Evolutionary conservation across 2,113 vertebrate genomes (phyloP).

Genomic region (Crotalus horridus): DNA sequence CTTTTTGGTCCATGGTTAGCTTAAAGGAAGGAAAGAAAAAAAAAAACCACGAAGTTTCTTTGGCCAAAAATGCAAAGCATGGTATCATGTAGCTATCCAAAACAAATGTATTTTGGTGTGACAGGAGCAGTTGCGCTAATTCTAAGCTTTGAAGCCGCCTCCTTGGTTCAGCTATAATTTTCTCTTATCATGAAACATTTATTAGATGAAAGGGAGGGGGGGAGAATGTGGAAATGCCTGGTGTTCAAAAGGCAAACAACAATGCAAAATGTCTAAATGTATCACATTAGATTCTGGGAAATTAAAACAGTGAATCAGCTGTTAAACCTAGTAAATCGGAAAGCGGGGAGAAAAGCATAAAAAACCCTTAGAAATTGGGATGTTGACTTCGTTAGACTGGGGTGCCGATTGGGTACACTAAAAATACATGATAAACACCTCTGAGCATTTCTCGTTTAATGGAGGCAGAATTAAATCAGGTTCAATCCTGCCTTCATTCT

Average conservation of each 20-base stretch:
- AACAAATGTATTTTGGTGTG: not conserved
- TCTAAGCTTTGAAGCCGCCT: conserved; percentile 6
- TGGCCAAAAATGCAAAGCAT: not conserved
- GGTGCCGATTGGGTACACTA: not conserved
- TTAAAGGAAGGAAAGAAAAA: not conserved
- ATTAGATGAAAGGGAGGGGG: not conserved
- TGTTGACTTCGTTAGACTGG: not conserved
- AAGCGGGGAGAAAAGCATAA: not conserved
- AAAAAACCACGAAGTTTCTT: not conserved
- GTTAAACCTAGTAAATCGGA: not conserved
- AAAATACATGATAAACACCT: not conserved
- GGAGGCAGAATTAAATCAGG: not conserved
- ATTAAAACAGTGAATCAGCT: not conserved
- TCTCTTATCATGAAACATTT: not conserved
- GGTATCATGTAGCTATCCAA: not conserved
- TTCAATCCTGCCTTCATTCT: not conserved
- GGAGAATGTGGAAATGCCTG: not conserved
- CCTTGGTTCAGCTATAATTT: conserved; percentile 1
- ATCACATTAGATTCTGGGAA: not conserved
- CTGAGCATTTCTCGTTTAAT: not conserved
- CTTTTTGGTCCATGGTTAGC: not conserved
- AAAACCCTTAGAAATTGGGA: not conserved
- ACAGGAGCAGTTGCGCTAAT: not conserved
- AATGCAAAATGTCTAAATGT: not conserved
- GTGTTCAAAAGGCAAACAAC: fast-evolving